Evolutionary conservation across 1,140 invertebrate species (phyloP).

Genomic region (Solenopsis fugax): DNA sequence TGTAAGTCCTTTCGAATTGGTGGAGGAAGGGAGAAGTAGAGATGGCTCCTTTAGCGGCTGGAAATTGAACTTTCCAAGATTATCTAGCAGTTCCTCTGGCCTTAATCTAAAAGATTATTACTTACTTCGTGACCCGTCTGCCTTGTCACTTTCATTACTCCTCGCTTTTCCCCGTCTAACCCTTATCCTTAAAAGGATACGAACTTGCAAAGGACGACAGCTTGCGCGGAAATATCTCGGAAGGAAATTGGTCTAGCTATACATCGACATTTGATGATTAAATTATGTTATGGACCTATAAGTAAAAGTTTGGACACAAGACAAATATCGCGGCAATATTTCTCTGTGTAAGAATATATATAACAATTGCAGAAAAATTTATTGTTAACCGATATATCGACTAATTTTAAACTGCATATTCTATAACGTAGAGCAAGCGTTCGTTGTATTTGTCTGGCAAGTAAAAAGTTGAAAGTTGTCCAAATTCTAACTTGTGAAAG

Average conservation of each 20-base stretch:
- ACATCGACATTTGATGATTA: constrained; percentile 19
- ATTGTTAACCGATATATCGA: too few species aligned
- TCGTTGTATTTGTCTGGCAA: too few species aligned
- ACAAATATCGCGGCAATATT: too few species aligned
- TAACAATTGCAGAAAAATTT: too few species aligned
- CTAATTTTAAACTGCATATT: too few species aligned
- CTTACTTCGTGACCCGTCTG: constrained; percentile 35
- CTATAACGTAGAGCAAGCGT: too few species aligned
- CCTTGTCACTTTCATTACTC: constrained; percentile 30
- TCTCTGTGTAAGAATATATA: too few species aligned
- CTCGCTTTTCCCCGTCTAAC: background rate
- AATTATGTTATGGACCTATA: background rate
- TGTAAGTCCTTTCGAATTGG: constrained; percentile 18
- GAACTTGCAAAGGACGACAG: constrained; percentile 28
- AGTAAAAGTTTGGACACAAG: too few species aligned
- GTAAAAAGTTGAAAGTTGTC: too few species aligned
- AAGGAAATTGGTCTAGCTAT: background rate
- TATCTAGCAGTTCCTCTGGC: constrained; percentile 58
- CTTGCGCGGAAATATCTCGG: background rate
- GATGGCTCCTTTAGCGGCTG: constrained; percentile 41
- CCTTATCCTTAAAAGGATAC: constrained; percentile 4
- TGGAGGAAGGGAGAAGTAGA: background rate
- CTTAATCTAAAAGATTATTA: constrained; percentile 72
- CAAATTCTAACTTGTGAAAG: too few species aligned
- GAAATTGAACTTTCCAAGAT: constrained; percentile 66